Evolutionary conservation across 2,113 vertebrate genomes (phyloP).

Genomic region (Irena cyanogastra): DNA sequence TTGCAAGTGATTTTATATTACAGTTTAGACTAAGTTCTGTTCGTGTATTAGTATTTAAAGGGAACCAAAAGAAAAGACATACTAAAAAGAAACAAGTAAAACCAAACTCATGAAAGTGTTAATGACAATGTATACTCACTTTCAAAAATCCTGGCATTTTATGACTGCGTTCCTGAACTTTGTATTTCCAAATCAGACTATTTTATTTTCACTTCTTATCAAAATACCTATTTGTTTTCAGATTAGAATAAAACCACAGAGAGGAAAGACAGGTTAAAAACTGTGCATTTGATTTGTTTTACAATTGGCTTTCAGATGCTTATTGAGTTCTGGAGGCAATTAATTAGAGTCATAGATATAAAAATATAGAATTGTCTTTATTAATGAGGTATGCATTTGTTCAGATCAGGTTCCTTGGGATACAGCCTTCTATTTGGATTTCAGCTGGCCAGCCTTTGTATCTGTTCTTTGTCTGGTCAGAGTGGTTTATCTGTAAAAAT

Average conservation of each 20-base stretch:
- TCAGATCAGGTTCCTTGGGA: conserved; percentile 56
- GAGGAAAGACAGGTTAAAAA: not conserved
- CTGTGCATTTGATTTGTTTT: not conserved
- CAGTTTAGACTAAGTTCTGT: not conserved
- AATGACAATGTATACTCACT: not conserved
- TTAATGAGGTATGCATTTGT: not conserved
- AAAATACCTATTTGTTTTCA: not conserved
- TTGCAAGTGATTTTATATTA: not conserved
- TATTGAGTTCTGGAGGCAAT: not conserved
- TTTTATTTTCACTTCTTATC: not conserved
- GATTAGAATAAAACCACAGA: not conserved
- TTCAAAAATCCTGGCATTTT: not conserved
- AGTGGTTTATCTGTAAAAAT: conserved; percentile 70
- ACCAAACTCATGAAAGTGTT: not conserved
- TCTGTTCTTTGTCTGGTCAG: conserved; percentile 45
- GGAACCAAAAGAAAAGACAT: not conserved
- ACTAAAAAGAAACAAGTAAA: not conserved
- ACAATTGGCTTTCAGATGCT: not conserved
- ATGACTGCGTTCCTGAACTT: not conserved
- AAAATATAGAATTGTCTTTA: not conserved
- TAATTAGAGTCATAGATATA: not conserved
- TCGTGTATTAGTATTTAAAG: not conserved
- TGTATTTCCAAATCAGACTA: not conserved
- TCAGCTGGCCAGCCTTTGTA: conserved; percentile 74
- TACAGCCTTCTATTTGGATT: conserved; percentile 76